Percentiles rank a stretch among this genome's conserved stretches.
Conservation (phyloP, 1,140 invertebrate species). For the Panagrolaimus sp. region DNA sequence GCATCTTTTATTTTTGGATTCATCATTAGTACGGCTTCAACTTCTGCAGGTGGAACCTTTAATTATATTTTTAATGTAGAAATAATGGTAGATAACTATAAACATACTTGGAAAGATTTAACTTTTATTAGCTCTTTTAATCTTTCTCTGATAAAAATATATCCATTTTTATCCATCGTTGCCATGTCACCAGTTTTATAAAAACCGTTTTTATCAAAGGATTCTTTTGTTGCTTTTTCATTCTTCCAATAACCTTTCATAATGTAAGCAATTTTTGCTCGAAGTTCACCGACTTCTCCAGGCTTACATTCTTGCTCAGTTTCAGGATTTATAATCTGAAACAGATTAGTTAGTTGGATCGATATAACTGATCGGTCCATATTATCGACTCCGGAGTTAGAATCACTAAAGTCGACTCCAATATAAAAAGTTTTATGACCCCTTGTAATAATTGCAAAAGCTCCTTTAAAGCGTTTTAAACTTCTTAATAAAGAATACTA, state of each 20-base stretch:
- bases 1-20: constrained; percentile 70
- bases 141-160: constrained; percentile 70
- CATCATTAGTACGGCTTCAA: constrained; percentile 72
- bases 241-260: constrained; percentile 24
- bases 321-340: constrained; percentile 9
- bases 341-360: too few species aligned
- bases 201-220: constrained; percentile 69
- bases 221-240: constrained; percentile 59
- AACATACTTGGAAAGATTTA: constrained; percentile 69
- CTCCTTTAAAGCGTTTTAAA: too few species aligned
- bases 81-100: too few species aligned
- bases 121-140: constrained; percentile 83
- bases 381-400: too few species aligned
- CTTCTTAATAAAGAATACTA: too few species aligned
- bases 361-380: too few species aligned
- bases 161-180: constrained; percentile 68
- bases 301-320: background rate
- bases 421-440: too few species aligned
- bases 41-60: constrained; percentile 69
- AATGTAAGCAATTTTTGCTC: constrained; percentile 3
- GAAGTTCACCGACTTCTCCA: background rate
- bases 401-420: too few species aligned
- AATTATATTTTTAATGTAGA: too few species aligned
- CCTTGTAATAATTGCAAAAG: too few species aligned
- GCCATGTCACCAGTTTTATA: constrained; percentile 75